phyloP scores from a whole-genome alignment of 2,888 invertebrate species.

The Mellilla xanthometata region DNA sequence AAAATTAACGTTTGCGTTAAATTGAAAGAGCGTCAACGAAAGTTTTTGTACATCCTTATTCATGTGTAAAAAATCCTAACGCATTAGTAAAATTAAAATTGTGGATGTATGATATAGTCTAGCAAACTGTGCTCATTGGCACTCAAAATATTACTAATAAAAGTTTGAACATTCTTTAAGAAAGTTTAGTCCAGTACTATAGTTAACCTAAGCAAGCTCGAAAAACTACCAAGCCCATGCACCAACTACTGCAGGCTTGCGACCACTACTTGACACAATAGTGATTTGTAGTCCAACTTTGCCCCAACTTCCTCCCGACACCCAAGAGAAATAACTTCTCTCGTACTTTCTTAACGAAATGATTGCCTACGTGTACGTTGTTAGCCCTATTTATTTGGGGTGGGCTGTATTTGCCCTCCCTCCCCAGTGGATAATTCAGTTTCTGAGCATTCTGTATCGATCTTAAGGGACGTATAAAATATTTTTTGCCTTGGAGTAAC shows the following conservation, averaged over 20 bases:
- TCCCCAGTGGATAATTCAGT: slow-evolving; percentile 76
- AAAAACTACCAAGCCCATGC: slow-evolving; percentile 35
- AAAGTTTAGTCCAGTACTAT: too few relatives aligned
- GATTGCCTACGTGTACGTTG: slow-evolving; percentile 79
- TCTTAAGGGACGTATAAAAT: slow-evolving; percentile 72
- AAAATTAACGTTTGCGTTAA: too few relatives aligned
- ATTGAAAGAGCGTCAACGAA: too few relatives aligned
- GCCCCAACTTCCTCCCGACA: slow-evolving; percentile 48
- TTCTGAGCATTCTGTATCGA: slow-evolving; percentile 75
- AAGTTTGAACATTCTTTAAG: too few relatives aligned
- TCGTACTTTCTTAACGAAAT: slow-evolving; percentile 79
- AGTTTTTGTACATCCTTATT: too few relatives aligned
- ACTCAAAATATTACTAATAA: too few relatives aligned
- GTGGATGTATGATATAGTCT: too few relatives aligned
- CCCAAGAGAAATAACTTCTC: slow-evolving; percentile 73
- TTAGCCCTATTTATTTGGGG: slow-evolving; percentile 76
- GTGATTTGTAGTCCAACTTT: slow-evolving; percentile 65
- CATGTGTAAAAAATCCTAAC: too few relatives aligned
- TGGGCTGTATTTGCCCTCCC: slow-evolving; percentile 72
- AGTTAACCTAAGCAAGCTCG: neutral
- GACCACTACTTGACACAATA: slow-evolving; percentile 66
- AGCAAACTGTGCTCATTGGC: too few relatives aligned
- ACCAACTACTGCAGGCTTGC: slow-evolving; percentile 38
- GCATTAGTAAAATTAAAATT: too few relatives aligned
- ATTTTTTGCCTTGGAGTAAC: slow-evolving; percentile 54